Base-by-base conservation (phyloP, 2,113 vertebrate species). In the Elanus axillaris region DNA sequence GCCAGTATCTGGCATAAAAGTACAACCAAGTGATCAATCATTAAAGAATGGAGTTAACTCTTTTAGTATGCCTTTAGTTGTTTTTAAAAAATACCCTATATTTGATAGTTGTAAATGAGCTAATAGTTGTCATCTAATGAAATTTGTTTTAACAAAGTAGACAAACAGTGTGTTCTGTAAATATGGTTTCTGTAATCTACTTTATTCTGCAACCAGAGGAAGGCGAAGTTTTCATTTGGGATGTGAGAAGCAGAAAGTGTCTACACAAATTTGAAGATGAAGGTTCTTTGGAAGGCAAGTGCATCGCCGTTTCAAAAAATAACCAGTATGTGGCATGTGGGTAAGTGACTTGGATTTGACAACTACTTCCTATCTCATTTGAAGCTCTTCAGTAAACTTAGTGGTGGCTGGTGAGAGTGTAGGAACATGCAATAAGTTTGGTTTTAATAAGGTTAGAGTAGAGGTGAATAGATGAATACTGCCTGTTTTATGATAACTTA, bases 151-250 rank as follows among this genome's bases (percentile, higher is more conserved):
- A 53, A 20, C 26, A 62, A 72, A 78, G 50, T 31, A 34, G 9
- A 22, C 25, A 26, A 47, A 5, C 16, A 20, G 6, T 32, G 9
- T 50, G 9, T 52, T 52, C 43, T 48, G 9, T 67, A 1, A 23
- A 2, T 43, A 2, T 64, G 40, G 27, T 45, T 90, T 82, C 25
- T 76, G 5, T 81, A 47, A 85, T 34, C 8, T 68, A 3, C 47
- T 93, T 91, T 31, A 69, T 53, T 96, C 17, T 91, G 55, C 29
- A 23, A 75, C 50, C 92, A 99, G 99, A 98, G 95, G 98, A 99
- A 23, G 99, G 99, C 0, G 98, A 99, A 95, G 99, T 99, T 94
- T 99, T 98, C 22, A 86, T 99, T 67, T 99, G 99, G 99, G 99
- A 99, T 89, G 96, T 99, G 83, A 99, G 98, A 93, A 99, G 98